These are phyloP conservation scores for Periparus ater DNA, from an alignment of 2,797 vertebrate species.

Conservation along the genomic window DNA sequence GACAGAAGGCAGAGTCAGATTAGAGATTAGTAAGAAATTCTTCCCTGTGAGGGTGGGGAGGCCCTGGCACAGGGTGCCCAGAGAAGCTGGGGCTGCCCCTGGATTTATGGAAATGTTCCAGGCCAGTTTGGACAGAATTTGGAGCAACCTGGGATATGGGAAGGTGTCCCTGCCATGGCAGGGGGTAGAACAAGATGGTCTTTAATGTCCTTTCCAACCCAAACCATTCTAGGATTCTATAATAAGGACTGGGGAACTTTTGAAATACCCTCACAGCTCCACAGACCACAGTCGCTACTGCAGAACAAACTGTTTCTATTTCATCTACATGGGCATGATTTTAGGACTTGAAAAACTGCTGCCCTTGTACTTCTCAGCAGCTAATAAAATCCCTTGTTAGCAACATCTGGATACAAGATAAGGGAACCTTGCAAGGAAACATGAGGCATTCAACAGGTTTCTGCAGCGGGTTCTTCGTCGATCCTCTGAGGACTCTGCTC, in stretches of 20 bases:
- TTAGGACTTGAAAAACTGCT: conserved; percentile 30
- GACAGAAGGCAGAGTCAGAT: not conserved
- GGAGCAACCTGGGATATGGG: not conserved
- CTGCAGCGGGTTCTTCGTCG: conserved; percentile 4
- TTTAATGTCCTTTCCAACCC: not conserved
- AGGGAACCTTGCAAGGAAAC: conserved; percentile 45
- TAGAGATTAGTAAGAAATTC: not conserved
- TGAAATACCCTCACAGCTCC: not conserved
- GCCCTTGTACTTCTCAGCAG: conserved; percentile 34
- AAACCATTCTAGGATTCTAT: not conserved
- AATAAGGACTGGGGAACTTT: not conserved
- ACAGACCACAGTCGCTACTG: not conserved
- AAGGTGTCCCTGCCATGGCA: not conserved
- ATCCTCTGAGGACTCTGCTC: conserved; percentile 11
- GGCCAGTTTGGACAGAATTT: not conserved
- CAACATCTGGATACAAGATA: conserved; percentile 62
- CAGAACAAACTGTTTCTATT: not conserved
- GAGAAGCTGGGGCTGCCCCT: not conserved
- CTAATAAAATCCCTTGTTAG: conserved; percentile 65
- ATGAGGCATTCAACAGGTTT: conserved; percentile 41
- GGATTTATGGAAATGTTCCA: not conserved
- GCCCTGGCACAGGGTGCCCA: not conserved
- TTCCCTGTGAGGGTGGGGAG: not conserved
- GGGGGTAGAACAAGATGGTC: not conserved
- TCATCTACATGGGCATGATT: not conserved